Evolutionary conservation across 2,888 invertebrate species (phyloP), one percentile per base, ranked within the genome.

Genomic region (Luffia ferchaultella): DNA sequence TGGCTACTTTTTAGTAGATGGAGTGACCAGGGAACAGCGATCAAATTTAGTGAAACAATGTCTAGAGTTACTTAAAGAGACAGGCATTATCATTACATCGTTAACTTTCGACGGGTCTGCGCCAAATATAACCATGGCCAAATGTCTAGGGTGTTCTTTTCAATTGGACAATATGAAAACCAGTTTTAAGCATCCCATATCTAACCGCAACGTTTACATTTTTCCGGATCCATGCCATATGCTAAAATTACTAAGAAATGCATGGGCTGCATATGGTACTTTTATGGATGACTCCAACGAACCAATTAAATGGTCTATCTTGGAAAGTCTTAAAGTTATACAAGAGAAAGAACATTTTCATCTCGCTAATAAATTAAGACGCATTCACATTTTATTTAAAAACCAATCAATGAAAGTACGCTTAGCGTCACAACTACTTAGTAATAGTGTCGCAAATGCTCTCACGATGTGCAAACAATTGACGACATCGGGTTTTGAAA

Each of bases 61-160:
- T 41, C 18, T 59, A 9, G 50, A 57, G 16, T 42, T 55, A n/a
- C 18, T 56, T 9, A n/a, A 54, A 2, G 55, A 55, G 44, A 47
- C 53, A 5, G 55, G 53, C 7, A 18, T 61, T 1, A 20, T 20
- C 9, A 44, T 60, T 1, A 52, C 46, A 42, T 53, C 58, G 1
- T 2, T 60, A 15, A 61, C 61, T 2, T 60, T 55, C 48, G 58
- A 61, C 46, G 60, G 58, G 0, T 58, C 56, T 40, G 50, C 57
- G 2, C 51, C 56, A 55, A 16, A 55, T 51, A 46, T 54, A 2
- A 12, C 56, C 0, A 60, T 59, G 59, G 53, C 53, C 1, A 57
- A 53, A 20, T 41, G 45, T 18, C 48, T 59, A 1, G 58, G 58
- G 1, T 59, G 59, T 46, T 42, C 18, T 16, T 48, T 45, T 45